A percentile compares a stretch with the other conserved stretches of the same genome.
These are phyloP conservation scores for Montifringilla adamsi DNA, from an alignment of 2,113 vertebrate genomes.

Conservation along the genomic window DNA sequence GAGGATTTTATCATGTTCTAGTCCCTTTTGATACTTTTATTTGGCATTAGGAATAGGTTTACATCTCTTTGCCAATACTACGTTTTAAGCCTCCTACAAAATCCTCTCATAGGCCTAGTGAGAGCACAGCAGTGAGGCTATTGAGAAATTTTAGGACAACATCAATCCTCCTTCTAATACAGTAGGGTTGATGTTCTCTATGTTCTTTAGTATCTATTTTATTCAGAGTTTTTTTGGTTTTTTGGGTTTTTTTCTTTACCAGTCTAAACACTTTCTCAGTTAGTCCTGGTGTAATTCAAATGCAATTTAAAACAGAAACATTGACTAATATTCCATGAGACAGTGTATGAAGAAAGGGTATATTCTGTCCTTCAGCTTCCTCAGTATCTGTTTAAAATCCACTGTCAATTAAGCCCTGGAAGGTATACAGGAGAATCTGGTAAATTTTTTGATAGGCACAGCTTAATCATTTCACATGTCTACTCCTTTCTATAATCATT, in stretches of 20 bases:
- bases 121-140: neutral
- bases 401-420: neutral
- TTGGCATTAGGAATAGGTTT: conserved; percentile 11
- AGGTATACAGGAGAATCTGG: neutral
- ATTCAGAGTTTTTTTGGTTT: neutral
- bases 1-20: conserved; percentile 9
- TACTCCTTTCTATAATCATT: neutral
- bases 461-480: neutral
- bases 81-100: neutral
- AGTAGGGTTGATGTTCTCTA: rapidly evolving
- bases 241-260: neutral
- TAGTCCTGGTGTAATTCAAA: neutral
- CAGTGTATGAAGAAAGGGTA: neutral
- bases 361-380: neutral
- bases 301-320: neutral
- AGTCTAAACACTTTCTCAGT: neutral
- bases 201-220: neutral
- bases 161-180: neutral
- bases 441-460: neutral
- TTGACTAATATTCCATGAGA: neutral
- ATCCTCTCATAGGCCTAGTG: neutral
- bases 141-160: neutral
- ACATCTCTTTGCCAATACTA: neutral
- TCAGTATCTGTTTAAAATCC: neutral
- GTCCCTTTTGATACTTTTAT: neutral